Evolutionary conservation across 2,797 vertebrate species (phyloP).

Genomic region (Sternotherus odoratus): DNA sequence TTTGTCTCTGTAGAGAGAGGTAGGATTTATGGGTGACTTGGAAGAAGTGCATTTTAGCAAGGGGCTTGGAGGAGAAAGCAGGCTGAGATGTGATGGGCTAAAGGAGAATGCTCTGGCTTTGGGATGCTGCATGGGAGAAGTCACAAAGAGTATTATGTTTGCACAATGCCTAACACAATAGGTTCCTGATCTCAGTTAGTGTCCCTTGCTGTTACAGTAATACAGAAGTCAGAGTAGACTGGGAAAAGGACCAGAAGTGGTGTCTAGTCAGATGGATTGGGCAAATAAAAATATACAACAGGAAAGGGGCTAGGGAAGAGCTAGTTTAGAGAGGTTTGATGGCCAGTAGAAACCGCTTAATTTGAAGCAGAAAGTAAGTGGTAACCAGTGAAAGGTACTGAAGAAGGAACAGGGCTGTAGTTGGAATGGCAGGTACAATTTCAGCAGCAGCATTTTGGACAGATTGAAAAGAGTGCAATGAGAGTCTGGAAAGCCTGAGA

Average conservation of each 20-base stretch:
- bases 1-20: background rate
- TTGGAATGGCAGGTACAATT: background rate
- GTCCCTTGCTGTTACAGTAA: background rate
- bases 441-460: background rate
- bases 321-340: background rate
- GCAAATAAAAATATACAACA: background rate
- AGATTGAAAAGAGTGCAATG: background rate
- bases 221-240: background rate
- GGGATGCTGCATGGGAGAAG: background rate
- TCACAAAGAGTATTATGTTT: background rate
- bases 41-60: background rate
- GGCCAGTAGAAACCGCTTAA: background rate
- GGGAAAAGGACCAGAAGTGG: background rate
- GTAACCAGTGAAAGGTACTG: background rate
- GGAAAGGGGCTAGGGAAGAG: background rate
- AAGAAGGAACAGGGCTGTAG: background rate
- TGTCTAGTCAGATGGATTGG: background rate
- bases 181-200: background rate
- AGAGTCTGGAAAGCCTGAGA: background rate
- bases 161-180: accelerated
- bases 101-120: background rate
- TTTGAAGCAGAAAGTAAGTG: background rate
- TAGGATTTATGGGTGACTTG: background rate
- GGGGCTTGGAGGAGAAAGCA: background rate
- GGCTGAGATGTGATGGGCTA: background rate